Evolutionary conservation across 2,113 vertebrate species (phyloP), one percentile per base, ranked within the genome.

Genomic region (Ciconia maguari): DNA sequence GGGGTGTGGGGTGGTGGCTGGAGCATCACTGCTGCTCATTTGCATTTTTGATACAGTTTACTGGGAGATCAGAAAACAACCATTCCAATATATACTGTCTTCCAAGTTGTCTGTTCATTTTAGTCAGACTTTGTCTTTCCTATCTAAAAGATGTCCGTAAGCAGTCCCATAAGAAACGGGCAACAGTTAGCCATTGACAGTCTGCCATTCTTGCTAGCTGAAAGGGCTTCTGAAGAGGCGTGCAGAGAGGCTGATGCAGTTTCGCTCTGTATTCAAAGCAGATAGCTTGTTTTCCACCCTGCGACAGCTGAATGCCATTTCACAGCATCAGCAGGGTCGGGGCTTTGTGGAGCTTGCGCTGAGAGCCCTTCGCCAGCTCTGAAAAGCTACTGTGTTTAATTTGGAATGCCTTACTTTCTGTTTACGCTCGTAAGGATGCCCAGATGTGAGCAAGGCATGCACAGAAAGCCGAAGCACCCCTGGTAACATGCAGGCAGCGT

Each of bases 161-260:
- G 87, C 89, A 16, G 0, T 36, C 20, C 87, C 61, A 0, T 3
- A 0, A 7, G 92, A 2, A 34, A 1, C 2, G 72, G 52, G 41
- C 9, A 29, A 2, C 27, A 9, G 7, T 81, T 27, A 29, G 66
- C 48, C 12, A 1, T 4, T 6, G 88, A 22, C 55, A 20, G 60
- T 32, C 17, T 22, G 22, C 29, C 46, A 1, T n/a, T 64, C 13
- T 32, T 34, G 76, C 14, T 83, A 16, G 54, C 16, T 54, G 69
- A 5, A 27, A 42, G 74, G 84, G 44, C n/a, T 75, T 71, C 76
- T 26, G 74, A 46, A 66, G 95, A 3, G 30, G 66, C 5, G 34
- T 6, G 1, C 34, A 34, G 65, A 4, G 16, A 7, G 92, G 80
- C 58, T 77, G 81, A 51, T 66, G 51, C 41, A 2, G 49, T 76